Conservation (phyloP, 2,888 invertebrate species). For the Scaptodrosophila latifasciaeformis region DNA sequence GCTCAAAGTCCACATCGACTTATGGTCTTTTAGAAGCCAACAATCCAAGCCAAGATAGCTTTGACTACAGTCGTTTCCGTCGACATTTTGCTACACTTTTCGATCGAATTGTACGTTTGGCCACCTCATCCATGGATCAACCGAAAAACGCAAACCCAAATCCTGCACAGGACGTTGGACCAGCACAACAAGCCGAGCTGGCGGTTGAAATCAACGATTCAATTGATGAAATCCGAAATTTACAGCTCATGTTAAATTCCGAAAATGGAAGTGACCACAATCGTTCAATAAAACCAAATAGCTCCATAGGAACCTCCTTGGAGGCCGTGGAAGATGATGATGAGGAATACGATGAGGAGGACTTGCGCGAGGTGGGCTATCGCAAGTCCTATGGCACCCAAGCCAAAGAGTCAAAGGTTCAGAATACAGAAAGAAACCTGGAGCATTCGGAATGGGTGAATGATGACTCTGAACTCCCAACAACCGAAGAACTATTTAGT, state of each 20-base stretch:
- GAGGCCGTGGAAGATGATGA: constrained; percentile 70
- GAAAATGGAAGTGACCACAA: not conserved
- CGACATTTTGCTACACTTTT: constrained; percentile 70
- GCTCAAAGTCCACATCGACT: constrained; percentile 54
- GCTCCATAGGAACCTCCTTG: constrained; percentile 41
- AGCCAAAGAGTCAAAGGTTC: not conserved
- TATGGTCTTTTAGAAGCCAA: constrained; percentile 50
- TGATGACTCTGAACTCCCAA: constrained; percentile 67
- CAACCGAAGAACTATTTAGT: constrained; percentile 69
- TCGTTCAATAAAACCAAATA: constrained; percentile 13
- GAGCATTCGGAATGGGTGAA: constrained; percentile 68
- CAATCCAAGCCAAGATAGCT: constrained; percentile 47
- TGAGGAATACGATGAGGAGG: constrained; percentile 67
- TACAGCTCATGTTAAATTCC: constrained; percentile 51
- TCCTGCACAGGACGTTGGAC: not conserved
- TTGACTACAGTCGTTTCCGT: constrained; percentile 71
- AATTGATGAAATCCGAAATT: constrained; percentile 41
- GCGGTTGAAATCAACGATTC: not conserved
- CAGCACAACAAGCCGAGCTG: constrained; percentile 1
- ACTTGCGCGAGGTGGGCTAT: constrained; percentile 65
- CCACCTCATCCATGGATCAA: constrained; percentile 37
- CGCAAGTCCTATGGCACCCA: constrained; percentile 56
- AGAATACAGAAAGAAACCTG: too few relatives aligned
- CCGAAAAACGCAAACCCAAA: constrained; percentile 1
- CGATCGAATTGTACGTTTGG: constrained; percentile 70